A percentile compares a stretch with the other conserved stretches of the same genome.
phyloP scores from a whole-genome alignment of 2,888 invertebrate species.

The Diadegma fenestrale region DNA sequence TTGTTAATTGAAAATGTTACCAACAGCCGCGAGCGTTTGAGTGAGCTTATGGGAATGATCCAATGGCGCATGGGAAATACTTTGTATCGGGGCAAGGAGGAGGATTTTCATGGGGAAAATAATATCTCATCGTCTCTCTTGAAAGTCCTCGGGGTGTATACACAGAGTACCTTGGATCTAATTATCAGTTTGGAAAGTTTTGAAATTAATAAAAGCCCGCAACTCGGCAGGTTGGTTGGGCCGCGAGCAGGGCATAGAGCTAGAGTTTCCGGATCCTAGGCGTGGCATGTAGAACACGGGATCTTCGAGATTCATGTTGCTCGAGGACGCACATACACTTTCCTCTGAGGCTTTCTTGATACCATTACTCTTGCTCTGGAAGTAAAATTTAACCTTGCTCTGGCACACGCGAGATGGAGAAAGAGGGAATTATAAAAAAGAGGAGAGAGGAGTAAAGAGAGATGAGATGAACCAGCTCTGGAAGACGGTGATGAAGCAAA shows the following conservation, averaged over 20 bases:
- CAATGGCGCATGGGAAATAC: neutral
- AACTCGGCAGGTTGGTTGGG: slow-evolving; percentile 11
- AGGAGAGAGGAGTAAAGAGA: slow-evolving; percentile 3
- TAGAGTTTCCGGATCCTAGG: slow-evolving; percentile 32
- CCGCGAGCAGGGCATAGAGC: slow-evolving; percentile 22
- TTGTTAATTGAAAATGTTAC: neutral
- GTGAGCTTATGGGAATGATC: neutral
- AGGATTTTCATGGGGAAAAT: slow-evolving; percentile 45
- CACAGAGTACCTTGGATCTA: slow-evolving; percentile 76
- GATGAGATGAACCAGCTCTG: slow-evolving; percentile 28
- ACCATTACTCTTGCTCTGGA: slow-evolving; percentile 64
- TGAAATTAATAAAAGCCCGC: slow-evolving; percentile 83
- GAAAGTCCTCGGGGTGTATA: slow-evolving; percentile 31
- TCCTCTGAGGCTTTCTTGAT: slow-evolving; percentile 58
- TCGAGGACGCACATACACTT: slow-evolving; percentile 58
- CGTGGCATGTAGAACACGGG: slow-evolving; percentile 13
- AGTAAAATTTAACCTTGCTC: slow-evolving; percentile 67
- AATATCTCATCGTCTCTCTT: slow-evolving; percentile 57
- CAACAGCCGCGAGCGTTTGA: neutral
- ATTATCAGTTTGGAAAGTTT: slow-evolving; percentile 83
- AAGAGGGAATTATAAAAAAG: slow-evolving; percentile 1
- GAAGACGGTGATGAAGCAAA: slow-evolving; percentile 52
- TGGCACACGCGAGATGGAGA: slow-evolving; percentile 8
- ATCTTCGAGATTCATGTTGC: slow-evolving; percentile 31
- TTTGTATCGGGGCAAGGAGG: slow-evolving; percentile 16